Percentiles rank a stretch among this genome's conserved stretches.
phyloP scores from a whole-genome alignment of 2,888 invertebrate genomes.

The Rhamphomyia laevipes region DNA sequence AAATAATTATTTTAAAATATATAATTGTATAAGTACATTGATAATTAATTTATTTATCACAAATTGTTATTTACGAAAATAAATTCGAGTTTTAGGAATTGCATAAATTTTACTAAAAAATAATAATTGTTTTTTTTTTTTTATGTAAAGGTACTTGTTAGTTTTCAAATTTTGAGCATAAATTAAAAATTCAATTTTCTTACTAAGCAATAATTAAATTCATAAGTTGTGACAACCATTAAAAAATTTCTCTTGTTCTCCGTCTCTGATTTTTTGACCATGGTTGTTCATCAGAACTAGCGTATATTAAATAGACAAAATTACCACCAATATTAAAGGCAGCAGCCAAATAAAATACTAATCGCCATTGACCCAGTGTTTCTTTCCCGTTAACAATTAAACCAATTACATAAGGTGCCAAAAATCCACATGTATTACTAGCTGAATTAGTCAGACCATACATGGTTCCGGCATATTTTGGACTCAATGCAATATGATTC shows the following conservation, averaged over 20 bases:
- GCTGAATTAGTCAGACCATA: constrained; percentile 77
- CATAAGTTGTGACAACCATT: neutral
- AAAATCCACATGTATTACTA: constrained; percentile 69
- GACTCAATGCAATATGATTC: constrained; percentile 74
- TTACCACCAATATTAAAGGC: constrained; percentile 62
- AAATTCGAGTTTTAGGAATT: too few relatives aligned
- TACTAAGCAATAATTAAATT: too few relatives aligned
- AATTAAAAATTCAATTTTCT: too few relatives aligned
- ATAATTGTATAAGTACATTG: too few relatives aligned
- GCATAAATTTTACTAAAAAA: too few relatives aligned
- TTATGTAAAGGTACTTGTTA: too few relatives aligned
- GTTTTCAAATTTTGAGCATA: too few relatives aligned
- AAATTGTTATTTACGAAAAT: too few relatives aligned
- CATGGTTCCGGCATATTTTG: constrained; percentile 72
- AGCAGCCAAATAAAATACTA: constrained; percentile 70
- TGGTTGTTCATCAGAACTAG: constrained; percentile 62
- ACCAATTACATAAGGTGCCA: constrained; percentile 70
- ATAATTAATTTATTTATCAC: too few relatives aligned
- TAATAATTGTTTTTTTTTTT: too few relatives aligned
- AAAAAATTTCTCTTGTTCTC: constrained; percentile 5
- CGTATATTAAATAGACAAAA: constrained; percentile 65
- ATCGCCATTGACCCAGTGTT: constrained; percentile 31
- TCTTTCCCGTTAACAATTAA: constrained; percentile 48
- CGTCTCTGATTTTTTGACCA: constrained; percentile 38
- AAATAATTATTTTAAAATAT: too few relatives aligned